Base-by-base conservation (phyloP, 2,888 invertebrate genomes). In the Orchesellides sinensis region DNA sequence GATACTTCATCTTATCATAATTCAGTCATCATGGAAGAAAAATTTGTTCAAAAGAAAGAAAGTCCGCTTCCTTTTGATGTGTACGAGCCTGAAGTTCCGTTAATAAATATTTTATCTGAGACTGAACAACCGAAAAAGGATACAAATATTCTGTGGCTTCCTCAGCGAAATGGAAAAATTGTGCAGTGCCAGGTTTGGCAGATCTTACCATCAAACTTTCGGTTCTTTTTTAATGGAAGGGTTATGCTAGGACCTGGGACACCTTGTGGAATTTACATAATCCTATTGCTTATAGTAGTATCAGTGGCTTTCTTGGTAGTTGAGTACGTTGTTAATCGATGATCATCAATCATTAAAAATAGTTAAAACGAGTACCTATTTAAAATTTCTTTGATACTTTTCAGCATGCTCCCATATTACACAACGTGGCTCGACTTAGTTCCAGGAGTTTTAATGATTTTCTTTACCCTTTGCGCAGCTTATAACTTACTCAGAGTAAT, bases 161-260 rank as follows among this genome's bases (percentile, higher is more conserved):
- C 73, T 10, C 61, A 61, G 25, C 17, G 27, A 12, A 5, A 47
- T 1, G 73, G 73, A 10, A 25, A 45, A 6, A 0, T 32, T 12
- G 35, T 61, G 0, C 0, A 8, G 3, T n/a, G 40, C 6, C 8
- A 59, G 45, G 21, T 73, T 14, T 45, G 61, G 61, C 59, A 73
- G 32, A 8, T 73, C 14, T 21, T 73, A 19, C 73, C 73, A 0
- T 73, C 61, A 27, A 73, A 45, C 17, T 73, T 47, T 14, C 73
- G 61, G 1, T 73, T 73, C 61, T 73, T 73, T 40, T 29, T 27
- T 29, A 61, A 73, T 4, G 73, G 73, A 32, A 54, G 19, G 0
- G 19, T 73, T 5, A 61, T 73, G 59, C 5, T 35, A 21, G 73
- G 73, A 14, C 73, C 61, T 21, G 73, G 73, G 17, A 40, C 23